Evolutionary conservation across 2,888 invertebrate genomes (phyloP).

Genomic region (Brassicogethes aeneus): DNA sequence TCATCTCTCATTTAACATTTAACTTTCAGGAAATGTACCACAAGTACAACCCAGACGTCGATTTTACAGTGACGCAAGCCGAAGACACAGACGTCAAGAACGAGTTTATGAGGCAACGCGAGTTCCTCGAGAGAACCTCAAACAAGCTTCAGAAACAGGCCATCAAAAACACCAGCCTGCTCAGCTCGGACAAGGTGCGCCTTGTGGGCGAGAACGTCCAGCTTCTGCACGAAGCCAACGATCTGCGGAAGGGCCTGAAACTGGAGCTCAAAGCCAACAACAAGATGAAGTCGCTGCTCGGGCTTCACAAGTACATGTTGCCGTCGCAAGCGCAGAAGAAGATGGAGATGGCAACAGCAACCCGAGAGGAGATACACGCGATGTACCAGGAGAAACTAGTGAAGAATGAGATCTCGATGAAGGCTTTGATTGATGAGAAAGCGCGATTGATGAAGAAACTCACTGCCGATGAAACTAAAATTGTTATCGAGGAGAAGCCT

Average conservation of each 20-base stretch:
- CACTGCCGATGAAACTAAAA: background rate
- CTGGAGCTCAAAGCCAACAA: slow-evolving; percentile 54
- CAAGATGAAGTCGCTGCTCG: slow-evolving; percentile 65
- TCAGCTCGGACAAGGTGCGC: slow-evolving; percentile 36
- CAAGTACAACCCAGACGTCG: slow-evolving; percentile 62
- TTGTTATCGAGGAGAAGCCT: background rate
- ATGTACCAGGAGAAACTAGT: slow-evolving; percentile 46
- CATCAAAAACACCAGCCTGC: slow-evolving; percentile 28
- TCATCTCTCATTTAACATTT: too few species aligned
- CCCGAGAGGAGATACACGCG: slow-evolving; percentile 50
- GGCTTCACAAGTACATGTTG: slow-evolving; percentile 49
- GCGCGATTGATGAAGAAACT: background rate
- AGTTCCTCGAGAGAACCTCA: slow-evolving; percentile 66
- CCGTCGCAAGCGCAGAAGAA: slow-evolving; percentile 54
- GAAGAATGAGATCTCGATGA: slow-evolving; percentile 19
- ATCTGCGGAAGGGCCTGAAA: slow-evolving; percentile 60
- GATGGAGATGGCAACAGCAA: slow-evolving; percentile 52
- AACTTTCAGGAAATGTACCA: slow-evolving; percentile 50
- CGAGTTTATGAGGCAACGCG: slow-evolving; percentile 72
- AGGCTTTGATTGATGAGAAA: background rate
- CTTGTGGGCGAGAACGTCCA: slow-evolving; percentile 62
- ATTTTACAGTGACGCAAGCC: slow-evolving; percentile 55
- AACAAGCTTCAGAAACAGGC: slow-evolving; percentile 43
- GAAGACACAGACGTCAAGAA: slow-evolving; percentile 64
- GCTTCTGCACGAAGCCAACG: slow-evolving; percentile 69